phyloP scores from a whole-genome alignment of 2,888 invertebrate species.

The Hyles lineata region DNA sequence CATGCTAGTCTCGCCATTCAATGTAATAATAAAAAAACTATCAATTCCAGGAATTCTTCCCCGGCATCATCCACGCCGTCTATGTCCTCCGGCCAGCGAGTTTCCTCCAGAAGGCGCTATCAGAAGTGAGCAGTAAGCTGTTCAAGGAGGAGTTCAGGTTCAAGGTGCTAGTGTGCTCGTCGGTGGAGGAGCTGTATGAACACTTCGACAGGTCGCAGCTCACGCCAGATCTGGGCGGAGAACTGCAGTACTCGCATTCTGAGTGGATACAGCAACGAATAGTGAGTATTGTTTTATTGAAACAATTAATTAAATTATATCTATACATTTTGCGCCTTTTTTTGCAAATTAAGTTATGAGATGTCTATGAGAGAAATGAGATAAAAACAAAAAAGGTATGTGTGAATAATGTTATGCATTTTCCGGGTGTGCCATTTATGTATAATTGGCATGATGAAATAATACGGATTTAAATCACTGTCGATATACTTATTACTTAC shows the following conservation, averaged over 20 bases:
- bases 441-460: too few relatives aligned
- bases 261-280: constrained; percentile 99
- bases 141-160: constrained; percentile 97
- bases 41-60: constrained; percentile 94
- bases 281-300: constrained; percentile 84
- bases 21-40: too few relatives aligned
- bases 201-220: constrained; percentile 93
- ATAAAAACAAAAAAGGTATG: too few relatives aligned
- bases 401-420: too few relatives aligned
- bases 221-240: constrained; percentile 95
- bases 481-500: too few relatives aligned
- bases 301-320: background rate
- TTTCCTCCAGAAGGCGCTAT: constrained; percentile 97
- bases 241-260: constrained; percentile 94
- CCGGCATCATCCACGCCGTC: constrained; percentile 96
- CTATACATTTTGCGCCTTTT: background rate
- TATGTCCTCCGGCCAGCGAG: constrained; percentile 96
- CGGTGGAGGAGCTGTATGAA: constrained; percentile 93
- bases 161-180: constrained; percentile 94
- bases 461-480: too few relatives aligned
- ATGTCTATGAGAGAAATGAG: too few relatives aligned
- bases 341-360: too few relatives aligned
- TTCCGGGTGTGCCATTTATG: too few relatives aligned
- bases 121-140: constrained; percentile 96
- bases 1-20: too few relatives aligned